Evolutionary conservation across 1,140 invertebrate genomes (phyloP).

Genomic region (Thrips palmi): DNA sequence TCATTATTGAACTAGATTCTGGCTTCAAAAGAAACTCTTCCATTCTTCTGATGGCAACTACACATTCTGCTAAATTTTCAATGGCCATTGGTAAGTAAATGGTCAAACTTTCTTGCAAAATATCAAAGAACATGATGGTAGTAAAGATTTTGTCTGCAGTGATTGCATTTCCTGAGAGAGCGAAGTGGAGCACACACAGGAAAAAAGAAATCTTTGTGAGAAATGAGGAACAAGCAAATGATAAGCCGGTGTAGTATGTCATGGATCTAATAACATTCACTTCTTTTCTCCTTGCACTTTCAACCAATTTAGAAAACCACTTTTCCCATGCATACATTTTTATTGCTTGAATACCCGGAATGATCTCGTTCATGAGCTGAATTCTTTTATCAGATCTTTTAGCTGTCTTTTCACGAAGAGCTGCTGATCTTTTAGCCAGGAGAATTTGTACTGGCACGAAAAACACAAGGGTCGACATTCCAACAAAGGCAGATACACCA

Average conservation of each 20-base stretch:
- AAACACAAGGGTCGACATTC: slow-evolving; percentile 54
- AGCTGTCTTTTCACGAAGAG: slow-evolving; percentile 45
- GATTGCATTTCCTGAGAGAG: slow-evolving; percentile 45
- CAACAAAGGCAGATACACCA: slow-evolving; percentile 52
- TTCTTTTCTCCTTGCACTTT: slow-evolving; percentile 30
- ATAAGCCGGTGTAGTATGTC: slow-evolving; percentile 49
- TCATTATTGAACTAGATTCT: slow-evolving; percentile 9
- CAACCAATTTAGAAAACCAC: slow-evolving; percentile 47
- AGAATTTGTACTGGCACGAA: slow-evolving; percentile 73
- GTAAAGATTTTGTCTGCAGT: slow-evolving; percentile 63
- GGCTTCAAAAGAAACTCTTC: no score
- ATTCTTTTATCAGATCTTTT: slow-evolving; percentile 64
- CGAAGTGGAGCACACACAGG: slow-evolving; percentile 52
- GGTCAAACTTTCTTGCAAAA: slow-evolving; percentile 48
- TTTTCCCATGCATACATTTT: slow-evolving; percentile 86
- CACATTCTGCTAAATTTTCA: slow-evolving; percentile 31
- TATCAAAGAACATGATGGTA: slow-evolving; percentile 54
- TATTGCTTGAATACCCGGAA: slow-evolving; percentile 73
- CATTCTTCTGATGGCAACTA: slow-evolving; percentile 46
- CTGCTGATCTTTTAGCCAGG: slow-evolving; percentile 49
- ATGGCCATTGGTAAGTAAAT: slow-evolving; percentile 52
- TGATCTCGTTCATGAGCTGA: slow-evolving; percentile 78
- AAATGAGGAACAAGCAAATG: slow-evolving; percentile 54
- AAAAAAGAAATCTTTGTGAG: slow-evolving; percentile 59
- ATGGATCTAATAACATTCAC: slow-evolving; percentile 44